phyloP scores from a whole-genome alignment of 2,888 invertebrate species.

The Drosophila pegasa region DNA sequence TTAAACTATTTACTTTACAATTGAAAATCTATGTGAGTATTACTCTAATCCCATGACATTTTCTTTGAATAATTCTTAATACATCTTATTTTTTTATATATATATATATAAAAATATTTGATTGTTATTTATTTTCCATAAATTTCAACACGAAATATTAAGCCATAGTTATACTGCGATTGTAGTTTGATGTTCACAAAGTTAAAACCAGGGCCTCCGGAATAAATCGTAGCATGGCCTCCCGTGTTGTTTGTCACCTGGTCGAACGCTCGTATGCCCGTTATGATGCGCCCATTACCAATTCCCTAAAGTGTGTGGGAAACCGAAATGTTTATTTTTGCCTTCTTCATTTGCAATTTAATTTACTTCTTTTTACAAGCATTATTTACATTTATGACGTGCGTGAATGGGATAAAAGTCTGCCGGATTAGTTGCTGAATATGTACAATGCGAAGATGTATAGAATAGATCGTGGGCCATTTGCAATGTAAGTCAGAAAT shows the following conservation, averaged over 20 bases:
- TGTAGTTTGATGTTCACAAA: conserved; percentile 82
- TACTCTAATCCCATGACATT: neutral
- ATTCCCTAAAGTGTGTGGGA: conserved; percentile 65
- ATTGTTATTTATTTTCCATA: conserved; percentile 74
- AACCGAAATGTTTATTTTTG: conserved; percentile 26
- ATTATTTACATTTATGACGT: conserved; percentile 2
- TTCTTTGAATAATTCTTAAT: conserved; percentile 1
- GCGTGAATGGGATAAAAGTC: neutral
- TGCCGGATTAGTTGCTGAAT: neutral
- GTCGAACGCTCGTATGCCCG: conserved; percentile 82
- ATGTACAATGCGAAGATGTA: neutral
- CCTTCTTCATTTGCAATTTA: neutral
- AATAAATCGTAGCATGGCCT: conserved; percentile 82
- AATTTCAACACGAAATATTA: conserved; percentile 82
- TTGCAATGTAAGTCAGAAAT: neutral
- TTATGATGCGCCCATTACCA: conserved; percentile 81
- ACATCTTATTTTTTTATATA: neutral
- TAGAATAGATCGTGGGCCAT: neutral
- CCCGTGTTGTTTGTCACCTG: conserved; percentile 83
- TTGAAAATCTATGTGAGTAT: conserved; percentile 1
- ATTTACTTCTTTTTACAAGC: conserved; percentile 9
- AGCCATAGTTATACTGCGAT: conserved; percentile 82
- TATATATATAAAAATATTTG: conserved; percentile 5
- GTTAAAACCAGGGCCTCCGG: conserved; percentile 83
- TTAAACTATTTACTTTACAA: conserved; percentile 4